Percentiles rank a stretch among this genome's conserved stretches.
These are phyloP conservation scores for Dynastes grantii DNA, from an alignment of 2,888 invertebrate species.

Conservation along the genomic window DNA sequence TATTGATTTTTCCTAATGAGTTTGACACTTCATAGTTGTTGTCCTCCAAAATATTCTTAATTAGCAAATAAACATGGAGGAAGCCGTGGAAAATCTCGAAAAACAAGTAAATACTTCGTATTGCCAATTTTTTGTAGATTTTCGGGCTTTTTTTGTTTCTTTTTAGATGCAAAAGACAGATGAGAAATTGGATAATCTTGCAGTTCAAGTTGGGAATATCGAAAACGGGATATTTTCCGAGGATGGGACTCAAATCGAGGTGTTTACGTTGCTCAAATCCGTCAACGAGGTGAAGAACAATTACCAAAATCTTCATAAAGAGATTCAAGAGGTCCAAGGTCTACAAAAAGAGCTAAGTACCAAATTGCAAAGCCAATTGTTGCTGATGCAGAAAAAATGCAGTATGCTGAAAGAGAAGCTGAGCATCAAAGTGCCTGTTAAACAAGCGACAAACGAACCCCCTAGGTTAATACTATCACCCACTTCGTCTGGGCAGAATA, in stretches of 20 bases:
- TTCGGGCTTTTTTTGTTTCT: neutral
- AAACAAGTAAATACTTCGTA: constrained; percentile 62
- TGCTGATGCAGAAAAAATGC: constrained; percentile 83
- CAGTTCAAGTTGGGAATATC: constrained; percentile 82
- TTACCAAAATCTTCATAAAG: constrained; percentile 84
- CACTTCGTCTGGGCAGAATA: constrained; percentile 50
- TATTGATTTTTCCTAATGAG: constrained; percentile 34
- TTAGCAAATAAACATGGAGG: constrained; percentile 61
- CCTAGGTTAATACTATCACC: constrained; percentile 51
- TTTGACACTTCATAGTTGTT: constrained; percentile 27
- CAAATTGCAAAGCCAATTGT: constrained; percentile 82
- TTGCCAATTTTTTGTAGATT: neutral
- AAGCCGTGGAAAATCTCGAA: constrained; percentile 66
- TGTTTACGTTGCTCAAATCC: constrained; percentile 82
- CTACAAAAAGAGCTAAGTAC: constrained; percentile 84
- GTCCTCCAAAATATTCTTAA: neutral
- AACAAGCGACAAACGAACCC: constrained; percentile 30
- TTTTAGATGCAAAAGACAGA: constrained; percentile 82
- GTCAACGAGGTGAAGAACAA: constrained; percentile 86
- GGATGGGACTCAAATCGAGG: constrained; percentile 75
- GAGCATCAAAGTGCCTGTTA: constrained; percentile 50
- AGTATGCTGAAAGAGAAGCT: constrained; percentile 81
- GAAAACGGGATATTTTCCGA: constrained; percentile 76
- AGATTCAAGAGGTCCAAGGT: constrained; percentile 86
- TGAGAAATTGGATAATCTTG: constrained; percentile 81